Base-by-base conservation (phyloP, 2,797 vertebrate genomes). In the Hemibagrus guttatus region DNA sequence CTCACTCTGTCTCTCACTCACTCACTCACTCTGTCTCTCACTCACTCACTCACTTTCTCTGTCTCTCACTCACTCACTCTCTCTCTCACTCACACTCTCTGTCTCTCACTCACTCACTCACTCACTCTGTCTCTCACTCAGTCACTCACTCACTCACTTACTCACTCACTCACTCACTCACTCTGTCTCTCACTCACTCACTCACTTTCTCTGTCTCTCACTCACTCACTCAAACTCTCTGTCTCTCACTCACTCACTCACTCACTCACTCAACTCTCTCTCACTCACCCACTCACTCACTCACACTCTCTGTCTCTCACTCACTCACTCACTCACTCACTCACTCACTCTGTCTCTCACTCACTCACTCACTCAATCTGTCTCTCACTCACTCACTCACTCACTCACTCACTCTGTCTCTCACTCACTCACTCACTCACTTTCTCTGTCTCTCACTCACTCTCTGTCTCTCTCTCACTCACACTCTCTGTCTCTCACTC, bases 31-130 rank as follows among this genome's bases (percentile, higher is more conserved):
- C 46, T 49, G 7, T 8, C 46, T 8, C 46, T 8, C 4, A 9
- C 46, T 49, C 46, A 39, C 35, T 49, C 46, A 8, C 56, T 39
- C 52, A 69, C 52, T 26, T 63, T 80, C 68, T 46, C 52, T 79
- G 23, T 75, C n/a, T 61, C 56, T 42, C 46, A 61, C 46, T n/a
- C 63, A 79, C 76, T 71, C 49, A 80, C 28, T 75, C 42, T 68
- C 16, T 66, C n/a, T 69, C 21, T 56, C 46, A 13, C 80, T 59
- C 42, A 59, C 16, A 59, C n/a, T 69, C n/a, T 74, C 56, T 19
- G 2, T n/a, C n/a, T n/a, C n/a, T n/a, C n/a, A 4, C 85, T 81
- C 63, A 42, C 59, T 85, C 78, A 16, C 31, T 71, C 23, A 66
- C 42, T 76, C 35, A 1, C 35, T n/a, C n/a, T 39, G 6, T 66